Conservation (phyloP, 2,113 vertebrate species). For the Pteruthius melanotis region DNA sequence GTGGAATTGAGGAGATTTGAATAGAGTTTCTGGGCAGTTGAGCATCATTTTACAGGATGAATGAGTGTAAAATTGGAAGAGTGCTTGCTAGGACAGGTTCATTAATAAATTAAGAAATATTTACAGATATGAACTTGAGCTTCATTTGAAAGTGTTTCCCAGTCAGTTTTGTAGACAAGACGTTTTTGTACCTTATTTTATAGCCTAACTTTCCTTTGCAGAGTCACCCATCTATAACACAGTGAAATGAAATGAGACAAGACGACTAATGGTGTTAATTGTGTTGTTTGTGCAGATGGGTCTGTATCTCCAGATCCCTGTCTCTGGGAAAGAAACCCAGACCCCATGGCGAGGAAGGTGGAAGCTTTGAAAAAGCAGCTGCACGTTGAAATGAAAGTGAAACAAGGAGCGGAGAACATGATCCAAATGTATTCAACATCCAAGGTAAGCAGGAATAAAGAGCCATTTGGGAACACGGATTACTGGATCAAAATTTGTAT, state of each 20-base stretch:
- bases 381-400: conserved; percentile 93
- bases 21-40: background rate
- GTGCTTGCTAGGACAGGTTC: background rate
- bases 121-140: background rate
- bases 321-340: conserved; percentile 75
- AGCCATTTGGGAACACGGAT: background rate
- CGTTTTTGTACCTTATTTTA: background rate
- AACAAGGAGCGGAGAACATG: conserved; percentile 94
- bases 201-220: background rate
- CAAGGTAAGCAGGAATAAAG: conserved; percentile 77
- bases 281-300: conserved; percentile 33
- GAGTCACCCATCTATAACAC: background rate
- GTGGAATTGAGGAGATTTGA: background rate
- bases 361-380: conserved; percentile 89
- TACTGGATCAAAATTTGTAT: background rate
- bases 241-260: background rate
- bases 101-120: background rate
- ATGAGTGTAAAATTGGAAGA: background rate
- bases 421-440: conserved; percentile 86
- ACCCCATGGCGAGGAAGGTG: conserved; percentile 73
- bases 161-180: background rate
- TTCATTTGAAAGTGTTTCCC: background rate
- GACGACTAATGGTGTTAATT: background rate
- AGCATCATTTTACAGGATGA: background rate
- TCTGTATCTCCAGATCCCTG: conserved; percentile 70